Base-by-base conservation (phyloP, 2,113 vertebrate species). In the Alligator mississippiensis region DNA sequence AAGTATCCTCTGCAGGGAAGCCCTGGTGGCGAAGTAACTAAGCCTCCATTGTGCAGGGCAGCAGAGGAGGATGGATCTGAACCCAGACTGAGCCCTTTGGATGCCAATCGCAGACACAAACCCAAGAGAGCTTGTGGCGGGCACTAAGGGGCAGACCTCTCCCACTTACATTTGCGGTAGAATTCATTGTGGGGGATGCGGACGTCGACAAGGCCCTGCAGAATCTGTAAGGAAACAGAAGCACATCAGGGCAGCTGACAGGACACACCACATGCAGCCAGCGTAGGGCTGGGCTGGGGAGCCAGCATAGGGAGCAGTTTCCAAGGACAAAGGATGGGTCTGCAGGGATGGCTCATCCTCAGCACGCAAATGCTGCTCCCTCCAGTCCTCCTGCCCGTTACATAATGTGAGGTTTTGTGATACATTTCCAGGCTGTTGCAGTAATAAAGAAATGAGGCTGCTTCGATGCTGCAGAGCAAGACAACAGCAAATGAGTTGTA, bases 111-210 rank as follows among this genome's bases (percentile, higher is more conserved):
- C 70, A 74, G 21, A 24, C 47, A 47, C 47, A 47, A 7, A 9
- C 47, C 47, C 70, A 24, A 54, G 59, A 62, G 64, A 87, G 66
- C 47, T 77, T 5, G 4, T 0, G 5, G 82, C 55, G 9, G 57
- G 66, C 19, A 30, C 66, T 34, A 17, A 9, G 22, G 55, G 66
- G 47, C 57, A 77, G 81, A 34, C 1, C 3, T 25, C 1, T 0
- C 1, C 3, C 82, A 98, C 99, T 98, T 89, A 99, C 99, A 0
- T 97, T 99, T 99, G 84, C 97, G 97, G 90, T 99, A 99, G 94
- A 99, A 99, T 77, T 96, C 97, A 27, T 99, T 99, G 95, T 99
- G 98, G 15, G 98, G 98, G 80, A 99, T 97, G 77, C 99, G 98
- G 93, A 99, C 99, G 0, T 98, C 98, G 0, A 99, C 98, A 1